Evolutionary conservation across 1,140 invertebrate genomes (phyloP), one percentile per base, ranked within the genome.

Genomic region (Harlomillsia oculata): DNA sequence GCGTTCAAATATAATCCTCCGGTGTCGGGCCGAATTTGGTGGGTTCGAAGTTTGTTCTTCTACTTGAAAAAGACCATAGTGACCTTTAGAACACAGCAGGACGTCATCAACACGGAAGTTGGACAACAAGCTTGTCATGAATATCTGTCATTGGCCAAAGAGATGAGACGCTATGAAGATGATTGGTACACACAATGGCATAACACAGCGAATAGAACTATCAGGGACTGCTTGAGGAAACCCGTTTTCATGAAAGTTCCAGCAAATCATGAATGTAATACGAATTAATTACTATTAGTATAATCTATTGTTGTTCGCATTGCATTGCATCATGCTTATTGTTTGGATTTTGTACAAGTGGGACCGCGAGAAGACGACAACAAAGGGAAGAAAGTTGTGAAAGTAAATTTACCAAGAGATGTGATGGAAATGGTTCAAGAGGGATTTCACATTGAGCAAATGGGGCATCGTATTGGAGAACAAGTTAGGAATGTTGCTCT

Each of bases 111-210:
- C 26, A 85, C 79, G 53, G 79, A 83, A n/a, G 72, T 84, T 14
- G 87, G 83, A 65, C 74, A 76, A 69, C 66, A 69, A 54, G 75
- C 76, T 21, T 86, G 89, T 65, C 72, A 79, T 18, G 79, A 85
- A 59, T 92, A 92, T 67, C 76, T 84, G 32, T 75, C 73, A 16
- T 71, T 91, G 5, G 83, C 80, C 1, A 83, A 82, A 60, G 72
- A 81, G 25, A 80, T 93, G 76, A 84, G 82, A 67, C 71, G 76
- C 1, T 93, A 81, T 68, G 88, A 93, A 72, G 80, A 86, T 37
- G 65, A 66, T 0, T 82, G 81, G 54, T 85, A 77, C 53, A 74
- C 78, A 9, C 70, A 77, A 0, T 88, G 82, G 78, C 68, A 80
- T 5, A 67, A 78, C 3, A 75, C 74, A 5, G 77, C 81, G 0